Percentiles rank a stretch among this genome's conserved stretches.
These are phyloP conservation scores for Nannoperca australis DNA, from an alignment of 2,797 vertebrate genomes.

Conservation along the genomic window DNA sequence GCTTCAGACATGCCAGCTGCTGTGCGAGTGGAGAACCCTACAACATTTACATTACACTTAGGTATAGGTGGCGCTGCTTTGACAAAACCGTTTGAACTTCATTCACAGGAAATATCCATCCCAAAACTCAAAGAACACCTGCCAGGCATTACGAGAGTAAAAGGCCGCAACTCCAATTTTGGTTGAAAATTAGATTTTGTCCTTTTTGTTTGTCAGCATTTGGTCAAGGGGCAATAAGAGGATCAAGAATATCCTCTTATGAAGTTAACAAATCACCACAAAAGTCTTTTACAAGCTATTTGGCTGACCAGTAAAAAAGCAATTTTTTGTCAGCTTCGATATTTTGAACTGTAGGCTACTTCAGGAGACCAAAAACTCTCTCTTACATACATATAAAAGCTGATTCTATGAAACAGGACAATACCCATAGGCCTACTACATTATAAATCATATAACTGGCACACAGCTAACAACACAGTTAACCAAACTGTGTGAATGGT, in stretches of 20 bases:
- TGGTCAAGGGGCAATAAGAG: conserved; percentile 57
- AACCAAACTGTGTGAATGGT: background rate
- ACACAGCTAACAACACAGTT: background rate
- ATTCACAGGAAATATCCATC: conserved; percentile 28
- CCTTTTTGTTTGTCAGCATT: conserved; percentile 61
- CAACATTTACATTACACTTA: conserved; percentile 52
- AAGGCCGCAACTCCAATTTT: conserved; percentile 43
- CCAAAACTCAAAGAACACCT: conserved; percentile 28
- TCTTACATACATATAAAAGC: background rate
- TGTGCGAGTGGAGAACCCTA: conserved; percentile 26
- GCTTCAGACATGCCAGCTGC: conserved; percentile 67
- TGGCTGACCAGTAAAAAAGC: conserved; percentile 23
- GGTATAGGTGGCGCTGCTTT: conserved; percentile 24
- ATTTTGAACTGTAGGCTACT: conserved; percentile 18
- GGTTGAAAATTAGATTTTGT: conserved; percentile 49
- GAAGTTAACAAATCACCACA: conserved; percentile 53
- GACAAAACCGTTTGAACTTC: conserved; percentile 17
- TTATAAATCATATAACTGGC: background rate
- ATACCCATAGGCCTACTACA: background rate
- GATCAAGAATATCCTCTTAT: conserved; percentile 70
- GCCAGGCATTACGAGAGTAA: conserved; percentile 16
- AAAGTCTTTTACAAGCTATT: conserved; percentile 41
- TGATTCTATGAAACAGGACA: background rate
- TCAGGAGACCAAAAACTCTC: background rate
- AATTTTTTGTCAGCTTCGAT: conserved; percentile 31